Evolutionary conservation across 2,888 invertebrate species (phyloP).

Genomic region (Ophion ellenae): DNA sequence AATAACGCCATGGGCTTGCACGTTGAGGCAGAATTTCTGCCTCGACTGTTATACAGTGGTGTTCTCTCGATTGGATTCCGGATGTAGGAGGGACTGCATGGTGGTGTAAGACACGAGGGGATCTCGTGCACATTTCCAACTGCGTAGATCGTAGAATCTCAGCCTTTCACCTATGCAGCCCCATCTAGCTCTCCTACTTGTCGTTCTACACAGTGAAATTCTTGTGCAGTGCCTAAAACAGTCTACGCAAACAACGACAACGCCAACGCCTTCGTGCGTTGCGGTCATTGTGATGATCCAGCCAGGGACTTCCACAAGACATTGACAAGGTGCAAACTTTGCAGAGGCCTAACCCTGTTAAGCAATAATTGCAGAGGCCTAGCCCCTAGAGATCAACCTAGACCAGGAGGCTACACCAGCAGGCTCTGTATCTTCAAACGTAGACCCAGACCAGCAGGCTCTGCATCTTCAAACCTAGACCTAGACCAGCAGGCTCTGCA

Average conservation of each 20-base stretch:
- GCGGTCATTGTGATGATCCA: neutral
- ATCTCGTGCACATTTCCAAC: conserved; percentile 37
- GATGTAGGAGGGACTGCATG: conserved; percentile 63
- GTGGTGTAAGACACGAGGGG: conserved; percentile 58
- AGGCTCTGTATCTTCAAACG: too few relatives aligned
- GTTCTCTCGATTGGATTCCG: conserved; percentile 63
- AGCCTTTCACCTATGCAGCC: neutral
- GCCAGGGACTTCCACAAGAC: neutral
- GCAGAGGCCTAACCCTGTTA: neutral
- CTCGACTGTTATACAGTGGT: conserved; percentile 16
- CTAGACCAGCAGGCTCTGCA: too few relatives aligned
- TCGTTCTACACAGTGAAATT: conserved; percentile 22
- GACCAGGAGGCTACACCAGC: too few relatives aligned
- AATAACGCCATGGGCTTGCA: too few relatives aligned
- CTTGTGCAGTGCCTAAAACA: conserved; percentile 4
- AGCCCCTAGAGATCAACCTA: too few relatives aligned
- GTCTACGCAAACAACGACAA: conserved; percentile 12
- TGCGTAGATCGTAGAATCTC: conserved; percentile 9
- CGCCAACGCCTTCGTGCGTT: neutral
- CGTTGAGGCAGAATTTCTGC: neutral
- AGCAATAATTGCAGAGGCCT: too few relatives aligned
- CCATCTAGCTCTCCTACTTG: conserved; percentile 28
- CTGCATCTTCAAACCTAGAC: too few relatives aligned
- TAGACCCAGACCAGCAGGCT: too few relatives aligned
- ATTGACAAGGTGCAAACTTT: neutral